Evolutionary conservation across 2,113 vertebrate genomes (phyloP).

Genomic region (Felis chaus): DNA sequence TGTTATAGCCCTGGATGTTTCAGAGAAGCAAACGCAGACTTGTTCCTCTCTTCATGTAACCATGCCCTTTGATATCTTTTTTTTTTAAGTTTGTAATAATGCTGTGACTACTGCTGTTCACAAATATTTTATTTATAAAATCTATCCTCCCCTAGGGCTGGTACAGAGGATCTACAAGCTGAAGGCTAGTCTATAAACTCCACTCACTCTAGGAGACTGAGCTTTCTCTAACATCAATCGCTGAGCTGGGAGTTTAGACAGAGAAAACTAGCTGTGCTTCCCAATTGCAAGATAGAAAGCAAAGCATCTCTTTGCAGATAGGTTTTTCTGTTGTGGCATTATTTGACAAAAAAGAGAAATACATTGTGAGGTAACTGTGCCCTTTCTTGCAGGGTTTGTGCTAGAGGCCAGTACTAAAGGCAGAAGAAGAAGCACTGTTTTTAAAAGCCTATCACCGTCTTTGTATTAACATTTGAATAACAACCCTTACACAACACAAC

Average conservation of each 20-base stretch:
- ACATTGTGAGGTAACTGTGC: neutral
- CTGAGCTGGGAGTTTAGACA: constrained; percentile 63
- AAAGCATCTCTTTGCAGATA: constrained; percentile 59
- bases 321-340: constrained; percentile 44
- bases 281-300: neutral
- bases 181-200: constrained; percentile 76
- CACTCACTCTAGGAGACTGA: constrained; percentile 70
- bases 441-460: neutral
- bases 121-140: constrained; percentile 89
- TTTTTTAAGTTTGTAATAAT: constrained; percentile 82
- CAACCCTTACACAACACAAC: neutral
- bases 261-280: constrained; percentile 42
- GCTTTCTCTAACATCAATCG: constrained; percentile 65
- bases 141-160: constrained; percentile 80
- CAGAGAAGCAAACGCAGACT: constrained; percentile 33
- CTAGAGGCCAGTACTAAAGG: neutral
- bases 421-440: neutral
- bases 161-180: constrained; percentile 80
- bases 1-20: neutral
- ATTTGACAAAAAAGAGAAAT: constrained; percentile 22
- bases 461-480: constrained; percentile 11
- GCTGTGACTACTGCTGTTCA: constrained; percentile 84
- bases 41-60: constrained; percentile 74
- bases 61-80: constrained; percentile 84
- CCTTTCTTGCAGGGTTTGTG: neutral